Conservation (phyloP, 30 jellyfish, hydroid and myxozoan genomes). For the Rhopilema esculentum region DNA sequence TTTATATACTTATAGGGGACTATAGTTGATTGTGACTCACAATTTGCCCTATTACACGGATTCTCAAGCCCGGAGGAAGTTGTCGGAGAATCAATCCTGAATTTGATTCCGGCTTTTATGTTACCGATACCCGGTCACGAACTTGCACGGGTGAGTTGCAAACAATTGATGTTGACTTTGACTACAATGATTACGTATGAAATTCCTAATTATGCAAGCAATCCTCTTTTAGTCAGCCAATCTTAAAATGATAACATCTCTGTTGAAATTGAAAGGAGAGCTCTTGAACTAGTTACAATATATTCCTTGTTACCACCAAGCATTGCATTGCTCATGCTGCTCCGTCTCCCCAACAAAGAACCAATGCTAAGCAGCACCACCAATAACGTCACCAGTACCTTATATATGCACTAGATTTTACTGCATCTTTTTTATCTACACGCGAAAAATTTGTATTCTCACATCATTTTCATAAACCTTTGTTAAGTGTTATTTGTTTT, state of each 20-base stretch:
- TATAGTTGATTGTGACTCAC: slow-evolving; percentile 80
- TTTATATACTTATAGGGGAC: slow-evolving; percentile 66
- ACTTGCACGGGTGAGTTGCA: slow-evolving; percentile 59
- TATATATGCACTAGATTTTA: too few relatives aligned
- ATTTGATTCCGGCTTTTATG: slow-evolving; percentile 76
- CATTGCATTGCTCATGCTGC: not conserved
- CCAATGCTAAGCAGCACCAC: not conserved
- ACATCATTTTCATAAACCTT: too few relatives aligned
- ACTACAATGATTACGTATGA: too few relatives aligned
- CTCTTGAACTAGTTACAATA: too few relatives aligned
- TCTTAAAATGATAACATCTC: too few relatives aligned
- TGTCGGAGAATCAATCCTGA: slow-evolving; percentile 60
- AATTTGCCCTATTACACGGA: slow-evolving; percentile 83
- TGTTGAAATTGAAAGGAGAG: too few relatives aligned
- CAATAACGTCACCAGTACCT: too few relatives aligned
- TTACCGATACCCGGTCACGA: slow-evolving; percentile 88
- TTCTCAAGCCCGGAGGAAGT: slow-evolving; percentile 80
- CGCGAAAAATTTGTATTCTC: too few relatives aligned
- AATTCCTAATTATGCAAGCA: too few relatives aligned
- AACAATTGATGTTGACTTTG: too few relatives aligned
- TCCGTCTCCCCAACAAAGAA: not conserved
- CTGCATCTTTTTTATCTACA: too few relatives aligned
- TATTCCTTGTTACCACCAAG: not conserved
- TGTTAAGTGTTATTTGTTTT: not conserved
- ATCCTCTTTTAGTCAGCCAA: too few relatives aligned